phyloP scores from a whole-genome alignment of 2,888 invertebrate species.

The Seira ritae region DNA sequence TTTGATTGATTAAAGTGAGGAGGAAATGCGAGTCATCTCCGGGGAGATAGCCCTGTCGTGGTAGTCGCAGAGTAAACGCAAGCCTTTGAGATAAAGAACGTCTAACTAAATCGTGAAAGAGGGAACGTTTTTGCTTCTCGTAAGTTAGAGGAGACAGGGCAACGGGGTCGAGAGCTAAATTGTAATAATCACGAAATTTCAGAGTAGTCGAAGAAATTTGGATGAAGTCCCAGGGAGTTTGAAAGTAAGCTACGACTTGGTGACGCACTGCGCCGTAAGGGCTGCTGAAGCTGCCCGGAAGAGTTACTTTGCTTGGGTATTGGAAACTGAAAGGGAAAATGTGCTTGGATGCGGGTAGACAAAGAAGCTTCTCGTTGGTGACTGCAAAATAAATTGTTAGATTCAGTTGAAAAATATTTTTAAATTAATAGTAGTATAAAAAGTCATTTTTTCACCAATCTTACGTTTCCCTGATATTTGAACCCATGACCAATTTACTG shows the following conservation, averaged over 20 bases:
- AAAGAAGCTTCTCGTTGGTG: slow-evolving; percentile 46
- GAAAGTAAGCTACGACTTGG: slow-evolving; percentile 54
- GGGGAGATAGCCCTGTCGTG: slow-evolving; percentile 54
- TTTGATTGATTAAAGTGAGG: slow-evolving; percentile 54
- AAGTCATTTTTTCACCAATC: background rate
- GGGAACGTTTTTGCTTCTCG: slow-evolving; percentile 52
- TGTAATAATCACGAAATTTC: slow-evolving; percentile 58
- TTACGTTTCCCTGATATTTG: slow-evolving; percentile 64
- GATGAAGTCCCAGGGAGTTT: slow-evolving; percentile 50
- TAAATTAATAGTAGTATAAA: background rate
- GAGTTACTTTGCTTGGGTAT: slow-evolving; percentile 43
- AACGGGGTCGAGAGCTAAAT: slow-evolving; percentile 53
- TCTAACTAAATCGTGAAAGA: slow-evolving; percentile 54
- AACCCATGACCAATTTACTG: slow-evolving; percentile 65
- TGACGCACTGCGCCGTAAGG: slow-evolving; percentile 56
- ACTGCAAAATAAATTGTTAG: slow-evolving; percentile 33
- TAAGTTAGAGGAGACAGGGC: slow-evolving; percentile 45
- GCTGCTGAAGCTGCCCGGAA: slow-evolving; percentile 57
- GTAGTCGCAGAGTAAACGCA: slow-evolving; percentile 46
- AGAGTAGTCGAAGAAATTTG: slow-evolving; percentile 40
- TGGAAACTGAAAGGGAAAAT: slow-evolving; percentile 60
- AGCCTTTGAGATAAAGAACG: slow-evolving; percentile 35
- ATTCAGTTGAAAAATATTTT: background rate
- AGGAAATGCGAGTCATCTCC: slow-evolving; percentile 58
- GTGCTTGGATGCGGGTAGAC: slow-evolving; percentile 62